Conservation (phyloP, 2,113 vertebrate genomes). For the Empidonax traillii region DNA sequence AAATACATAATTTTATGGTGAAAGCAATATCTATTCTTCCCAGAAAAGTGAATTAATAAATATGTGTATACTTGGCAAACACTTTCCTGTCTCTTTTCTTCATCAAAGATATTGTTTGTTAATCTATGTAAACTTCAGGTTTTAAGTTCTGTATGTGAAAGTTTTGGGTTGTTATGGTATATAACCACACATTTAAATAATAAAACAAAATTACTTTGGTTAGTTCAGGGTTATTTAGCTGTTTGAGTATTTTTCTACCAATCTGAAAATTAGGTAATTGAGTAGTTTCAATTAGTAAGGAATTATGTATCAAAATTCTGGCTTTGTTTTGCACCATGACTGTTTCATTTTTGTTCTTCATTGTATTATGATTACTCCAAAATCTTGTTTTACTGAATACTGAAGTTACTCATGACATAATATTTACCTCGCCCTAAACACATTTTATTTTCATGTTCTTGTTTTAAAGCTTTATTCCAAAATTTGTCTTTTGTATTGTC, state of each 20-base stretch:
- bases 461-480: slow-evolving; percentile 30
- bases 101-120: not conserved
- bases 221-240: not conserved
- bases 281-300: not conserved
- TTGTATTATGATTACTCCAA: not conserved
- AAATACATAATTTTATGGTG: not conserved
- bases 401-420: slow-evolving; percentile 14
- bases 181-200: not conserved
- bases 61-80: not conserved
- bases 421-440: not conserved
- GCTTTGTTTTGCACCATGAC: not conserved
- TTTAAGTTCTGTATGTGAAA: not conserved
- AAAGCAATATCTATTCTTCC: not conserved
- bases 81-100: slow-evolving; percentile 41
- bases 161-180: not conserved
- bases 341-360: slow-evolving; percentile 16
- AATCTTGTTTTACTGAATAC: slow-evolving; percentile 14
- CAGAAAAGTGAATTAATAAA: slow-evolving; percentile 27
- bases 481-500: slow-evolving; percentile 12
- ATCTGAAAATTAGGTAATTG: not conserved
- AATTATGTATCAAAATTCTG: not conserved
- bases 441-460: slow-evolving; percentile 8
- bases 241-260: not conserved
- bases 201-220: not conserved
- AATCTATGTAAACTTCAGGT: not conserved